Evolutionary conservation across 2,888 invertebrate species (phyloP).

Genomic region (Graphium colonna): DNA sequence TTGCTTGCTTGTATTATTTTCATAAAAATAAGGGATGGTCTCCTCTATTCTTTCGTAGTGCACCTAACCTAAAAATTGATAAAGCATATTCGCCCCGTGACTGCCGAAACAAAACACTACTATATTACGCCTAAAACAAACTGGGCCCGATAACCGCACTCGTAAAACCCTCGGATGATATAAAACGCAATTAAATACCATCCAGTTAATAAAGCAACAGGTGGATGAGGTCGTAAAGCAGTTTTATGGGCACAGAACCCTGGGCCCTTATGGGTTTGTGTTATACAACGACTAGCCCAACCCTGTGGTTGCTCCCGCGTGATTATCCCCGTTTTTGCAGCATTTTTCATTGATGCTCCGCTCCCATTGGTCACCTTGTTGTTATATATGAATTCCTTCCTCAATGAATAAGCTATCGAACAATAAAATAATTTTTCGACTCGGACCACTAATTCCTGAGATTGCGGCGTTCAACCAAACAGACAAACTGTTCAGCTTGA

Average conservation of each 20-base stretch:
- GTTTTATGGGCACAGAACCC: slow-evolving; percentile 27
- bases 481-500: too few species aligned
- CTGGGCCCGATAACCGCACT: slow-evolving; percentile 31
- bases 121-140: slow-evolving; percentile 51
- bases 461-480: too few species aligned
- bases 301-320: too few species aligned
- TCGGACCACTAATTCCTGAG: too few species aligned
- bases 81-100: slow-evolving; percentile 17
- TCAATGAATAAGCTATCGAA: too few species aligned
- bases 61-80: slow-evolving; percentile 24
- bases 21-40: too few species aligned
- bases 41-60: slow-evolving; percentile 25
- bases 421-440: too few species aligned
- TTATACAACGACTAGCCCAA: background rate
- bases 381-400: too few species aligned
- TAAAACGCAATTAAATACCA: slow-evolving; percentile 44
- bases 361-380: too few species aligned
- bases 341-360: too few species aligned
- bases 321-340: too few species aligned
- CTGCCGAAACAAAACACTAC: slow-evolving; percentile 33
- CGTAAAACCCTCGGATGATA: slow-evolving; percentile 40
- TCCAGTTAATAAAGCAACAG: slow-evolving; percentile 37
- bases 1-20: too few species aligned
- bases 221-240: slow-evolving; percentile 30
- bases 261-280: slow-evolving; percentile 9